These are phyloP conservation scores for Euwallacea fornicatus DNA, from an alignment of 1,140 invertebrate species.

Conservation along the genomic window DNA sequence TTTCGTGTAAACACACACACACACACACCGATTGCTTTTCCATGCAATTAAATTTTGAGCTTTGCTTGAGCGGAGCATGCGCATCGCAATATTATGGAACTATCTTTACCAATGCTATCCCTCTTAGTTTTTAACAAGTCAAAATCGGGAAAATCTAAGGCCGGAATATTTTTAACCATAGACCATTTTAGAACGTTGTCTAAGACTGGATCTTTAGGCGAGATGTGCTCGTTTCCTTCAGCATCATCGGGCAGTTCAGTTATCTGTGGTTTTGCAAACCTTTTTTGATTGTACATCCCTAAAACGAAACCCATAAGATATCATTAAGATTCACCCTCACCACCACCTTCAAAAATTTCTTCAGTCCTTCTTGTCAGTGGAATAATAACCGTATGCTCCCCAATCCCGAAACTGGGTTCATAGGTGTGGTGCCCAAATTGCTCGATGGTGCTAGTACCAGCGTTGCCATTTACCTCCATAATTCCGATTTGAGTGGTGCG, in stretches of 20 bases:
- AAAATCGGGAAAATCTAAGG: slow-evolving; percentile 40
- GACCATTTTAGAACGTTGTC: slow-evolving; percentile 52
- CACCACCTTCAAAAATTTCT: slow-evolving; percentile 48
- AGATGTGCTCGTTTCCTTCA: slow-evolving; percentile 11
- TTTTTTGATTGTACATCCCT: slow-evolving; percentile 45
- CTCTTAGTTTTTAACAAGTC: slow-evolving; percentile 22
- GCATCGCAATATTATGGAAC: not conserved
- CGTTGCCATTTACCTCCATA: slow-evolving; percentile 60
- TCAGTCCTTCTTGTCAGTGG: slow-evolving; percentile 58
- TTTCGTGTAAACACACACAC: no score
- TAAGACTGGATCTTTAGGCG: slow-evolving; percentile 38
- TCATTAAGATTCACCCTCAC: not conserved
- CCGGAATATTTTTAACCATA: slow-evolving; percentile 45
- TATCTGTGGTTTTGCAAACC: slow-evolving; percentile 26
- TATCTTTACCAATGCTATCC: slow-evolving; percentile 33
- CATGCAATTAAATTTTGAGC: not conserved
- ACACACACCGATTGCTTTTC: no score
- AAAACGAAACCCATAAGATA: not conserved
- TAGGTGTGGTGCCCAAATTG: slow-evolving; percentile 66
- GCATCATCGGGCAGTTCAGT: slow-evolving; percentile 27
- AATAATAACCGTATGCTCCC: slow-evolving; percentile 60
- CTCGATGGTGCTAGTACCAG: slow-evolving; percentile 60
- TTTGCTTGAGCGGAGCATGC: not conserved
- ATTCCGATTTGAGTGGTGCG: slow-evolving; percentile 76
- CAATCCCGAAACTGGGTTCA: slow-evolving; percentile 54